Conservation (phyloP, 1,140 invertebrate genomes). For the Trichonephila clavipes region DNA sequence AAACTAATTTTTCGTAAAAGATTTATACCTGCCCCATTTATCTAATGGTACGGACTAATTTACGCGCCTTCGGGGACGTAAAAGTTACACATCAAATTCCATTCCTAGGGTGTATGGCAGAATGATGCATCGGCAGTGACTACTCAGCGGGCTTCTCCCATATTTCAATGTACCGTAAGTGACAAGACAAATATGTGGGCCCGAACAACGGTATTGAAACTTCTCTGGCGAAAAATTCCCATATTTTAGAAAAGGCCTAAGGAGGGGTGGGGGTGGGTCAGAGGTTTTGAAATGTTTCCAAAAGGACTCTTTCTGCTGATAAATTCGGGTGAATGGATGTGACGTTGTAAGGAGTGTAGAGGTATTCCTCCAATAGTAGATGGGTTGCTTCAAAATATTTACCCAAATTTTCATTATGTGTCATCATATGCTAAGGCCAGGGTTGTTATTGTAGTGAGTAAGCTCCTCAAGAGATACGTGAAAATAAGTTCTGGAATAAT, state of each 20-base stretch:
- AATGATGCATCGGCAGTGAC: conserved; percentile 57
- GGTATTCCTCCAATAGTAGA: not conserved
- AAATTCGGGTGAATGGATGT: conserved; percentile 36
- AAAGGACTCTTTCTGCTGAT: not conserved
- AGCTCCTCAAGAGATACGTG: not conserved
- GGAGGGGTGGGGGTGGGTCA: not conserved
- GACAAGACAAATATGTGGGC: conserved; percentile 70
- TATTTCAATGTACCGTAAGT: conserved; percentile 60
- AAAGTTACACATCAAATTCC: conserved; percentile 75
- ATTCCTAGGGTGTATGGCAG: conserved; percentile 1
- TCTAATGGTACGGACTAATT: conserved; percentile 73
- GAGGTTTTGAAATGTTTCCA: conserved; percentile 52
- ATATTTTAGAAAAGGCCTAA: conserved; percentile 54
- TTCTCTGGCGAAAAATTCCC: conserved; percentile 69
- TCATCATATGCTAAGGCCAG: not conserved
- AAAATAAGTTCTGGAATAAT: no score
- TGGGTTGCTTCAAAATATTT: not conserved
- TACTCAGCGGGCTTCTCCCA: conserved; percentile 14
- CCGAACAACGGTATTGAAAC: conserved; percentile 71
- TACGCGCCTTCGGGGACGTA: conserved; percentile 55
- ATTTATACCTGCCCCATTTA: conserved; percentile 71
- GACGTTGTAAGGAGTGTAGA: not conserved
- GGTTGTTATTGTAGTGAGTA: not conserved
- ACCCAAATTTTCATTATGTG: not conserved
- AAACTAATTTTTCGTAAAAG: conserved; percentile 74